A percentile compares a stretch with the other conserved stretches of the same genome.
These are phyloP conservation scores for Rhombomys opimus DNA, from an alignment of 2,113 vertebrate species.

Conservation along the genomic window DNA sequence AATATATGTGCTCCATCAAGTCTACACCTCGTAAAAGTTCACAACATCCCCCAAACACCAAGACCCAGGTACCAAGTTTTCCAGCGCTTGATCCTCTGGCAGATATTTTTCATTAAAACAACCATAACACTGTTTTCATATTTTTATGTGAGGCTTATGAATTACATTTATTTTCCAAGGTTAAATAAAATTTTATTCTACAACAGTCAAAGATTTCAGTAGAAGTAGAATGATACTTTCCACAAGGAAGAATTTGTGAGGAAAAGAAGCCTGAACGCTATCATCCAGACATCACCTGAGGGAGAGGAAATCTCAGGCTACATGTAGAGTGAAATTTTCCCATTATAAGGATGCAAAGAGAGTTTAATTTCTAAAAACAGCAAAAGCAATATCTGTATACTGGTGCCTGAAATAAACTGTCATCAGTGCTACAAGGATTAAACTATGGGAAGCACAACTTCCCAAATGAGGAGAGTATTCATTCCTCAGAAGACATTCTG, in stretches of 20 bases:
- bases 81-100: neutral
- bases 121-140: neutral
- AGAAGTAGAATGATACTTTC: neutral
- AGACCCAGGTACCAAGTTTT: neutral
- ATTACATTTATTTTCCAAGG: neutral
- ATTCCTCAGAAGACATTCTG: neutral
- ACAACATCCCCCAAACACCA: neutral
- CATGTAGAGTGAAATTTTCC: neutral
- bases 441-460: neutral
- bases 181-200: neutral
- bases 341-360: neutral
- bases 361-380: rapidly evolving
- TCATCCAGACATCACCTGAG: rapidly evolving
- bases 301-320: neutral
- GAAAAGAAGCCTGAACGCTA: rapidly evolving
- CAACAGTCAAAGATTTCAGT: neutral
- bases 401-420: neutral
- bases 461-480: neutral
- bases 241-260: neutral
- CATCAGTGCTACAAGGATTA: neutral
- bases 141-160: neutral
- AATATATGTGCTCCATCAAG: neutral
- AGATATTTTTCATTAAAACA: neutral
- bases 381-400: neutral
- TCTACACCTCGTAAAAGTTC: neutral